A percentile compares a stretch with the other conserved stretches of the same genome.
phyloP scores from a whole-genome alignment of 2,888 invertebrate species.

The Pterostichus niger region DNA sequence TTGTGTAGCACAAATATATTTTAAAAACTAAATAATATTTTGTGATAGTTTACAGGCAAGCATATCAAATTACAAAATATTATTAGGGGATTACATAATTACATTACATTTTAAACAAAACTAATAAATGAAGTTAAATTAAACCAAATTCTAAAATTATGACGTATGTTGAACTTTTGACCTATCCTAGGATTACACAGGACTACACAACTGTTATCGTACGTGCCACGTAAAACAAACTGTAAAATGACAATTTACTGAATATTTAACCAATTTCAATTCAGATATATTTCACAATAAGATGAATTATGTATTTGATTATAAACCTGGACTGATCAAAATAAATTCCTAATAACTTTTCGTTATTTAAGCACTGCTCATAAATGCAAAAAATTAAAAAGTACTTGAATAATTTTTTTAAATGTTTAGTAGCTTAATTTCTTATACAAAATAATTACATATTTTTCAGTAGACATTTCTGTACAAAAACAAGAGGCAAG shows the following conservation, averaged over 20 bases:
- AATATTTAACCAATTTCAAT: too few species aligned
- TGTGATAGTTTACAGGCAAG: constrained; percentile 12
- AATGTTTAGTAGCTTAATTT: too few species aligned
- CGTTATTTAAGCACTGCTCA: too few species aligned
- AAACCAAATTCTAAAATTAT: constrained; percentile 14
- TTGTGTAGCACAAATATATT: background rate
- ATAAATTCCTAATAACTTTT: too few species aligned
- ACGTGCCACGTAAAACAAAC: background rate
- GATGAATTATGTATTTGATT: too few species aligned
- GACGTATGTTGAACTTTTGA: constrained; percentile 20
- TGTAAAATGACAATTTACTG: background rate
- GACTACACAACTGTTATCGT: background rate
- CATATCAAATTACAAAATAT: constrained; percentile 39
- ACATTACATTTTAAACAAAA: constrained; percentile 27
- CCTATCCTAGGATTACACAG: background rate
- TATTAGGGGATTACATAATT: constrained; percentile 23
- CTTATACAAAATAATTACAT: too few species aligned
- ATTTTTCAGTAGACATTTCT: too few species aligned
- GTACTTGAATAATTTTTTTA: too few species aligned
- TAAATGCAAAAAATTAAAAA: too few species aligned
- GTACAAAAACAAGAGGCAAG: too few species aligned
- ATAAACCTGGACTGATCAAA: too few species aligned
- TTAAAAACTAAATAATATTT: constrained; percentile 12
- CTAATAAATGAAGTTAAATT: constrained; percentile 34
- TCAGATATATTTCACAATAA: too few species aligned